Conservation (phyloP, 2,888 invertebrate species). For the Himalopsyche japonica region DNA sequence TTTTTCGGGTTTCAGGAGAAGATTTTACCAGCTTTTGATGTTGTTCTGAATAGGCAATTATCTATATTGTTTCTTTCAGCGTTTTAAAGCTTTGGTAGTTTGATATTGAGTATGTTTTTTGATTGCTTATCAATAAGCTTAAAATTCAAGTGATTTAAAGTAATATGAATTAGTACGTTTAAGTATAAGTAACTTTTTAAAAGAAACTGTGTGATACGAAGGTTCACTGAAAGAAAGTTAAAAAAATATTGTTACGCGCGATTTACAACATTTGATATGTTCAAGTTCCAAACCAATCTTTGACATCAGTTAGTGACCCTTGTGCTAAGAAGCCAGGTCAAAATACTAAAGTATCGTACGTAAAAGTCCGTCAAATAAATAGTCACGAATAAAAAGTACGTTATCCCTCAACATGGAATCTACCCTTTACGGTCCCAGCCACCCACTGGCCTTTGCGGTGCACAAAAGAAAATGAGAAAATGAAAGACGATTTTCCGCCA, state of each 20-base stretch:
- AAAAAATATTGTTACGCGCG: background rate
- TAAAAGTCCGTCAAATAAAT: background rate
- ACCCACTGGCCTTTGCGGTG: background rate
- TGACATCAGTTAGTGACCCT: background rate
- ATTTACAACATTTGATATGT: background rate
- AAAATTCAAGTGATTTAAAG: too few species aligned
- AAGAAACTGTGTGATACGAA: too few species aligned
- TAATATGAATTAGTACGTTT: too few species aligned
- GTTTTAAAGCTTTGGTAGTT: too few species aligned
- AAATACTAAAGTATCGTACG: background rate
- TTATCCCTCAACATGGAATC: background rate
- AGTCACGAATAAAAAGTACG: background rate
- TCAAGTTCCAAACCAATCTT: too few species aligned
- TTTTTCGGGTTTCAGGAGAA: background rate
- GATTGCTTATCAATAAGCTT: too few species aligned
- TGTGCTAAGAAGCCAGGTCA: background rate
- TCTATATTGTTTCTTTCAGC: too few species aligned
- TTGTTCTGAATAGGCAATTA: background rate
- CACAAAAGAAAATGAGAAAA: slow-evolving; percentile 9
- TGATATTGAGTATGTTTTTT: too few species aligned
- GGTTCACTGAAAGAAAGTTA: too few species aligned
- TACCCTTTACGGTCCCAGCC: background rate
- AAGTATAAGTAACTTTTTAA: too few species aligned
- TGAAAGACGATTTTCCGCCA: slow-evolving; percentile 6
- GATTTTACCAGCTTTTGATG: background rate